Conservation (phyloP, 2,888 invertebrate species). For the Gastrophysa polygoni region DNA sequence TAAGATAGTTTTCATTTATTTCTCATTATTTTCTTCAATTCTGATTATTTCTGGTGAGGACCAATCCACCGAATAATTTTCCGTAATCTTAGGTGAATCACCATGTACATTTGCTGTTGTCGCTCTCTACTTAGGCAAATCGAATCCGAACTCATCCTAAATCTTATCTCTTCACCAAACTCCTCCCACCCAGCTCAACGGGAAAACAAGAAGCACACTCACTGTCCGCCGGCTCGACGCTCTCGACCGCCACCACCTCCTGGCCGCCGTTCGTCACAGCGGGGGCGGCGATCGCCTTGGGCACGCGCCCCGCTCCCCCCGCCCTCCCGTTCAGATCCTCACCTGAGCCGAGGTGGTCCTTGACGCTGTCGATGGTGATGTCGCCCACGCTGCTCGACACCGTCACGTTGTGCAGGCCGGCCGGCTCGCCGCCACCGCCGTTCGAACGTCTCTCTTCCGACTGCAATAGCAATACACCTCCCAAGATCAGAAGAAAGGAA, state of each 20-base stretch:
- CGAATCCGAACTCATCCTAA: no score
- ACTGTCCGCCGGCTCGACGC: conserved; percentile 57
- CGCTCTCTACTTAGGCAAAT: no score
- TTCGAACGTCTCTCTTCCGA: conserved; percentile 56
- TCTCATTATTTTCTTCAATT: no score
- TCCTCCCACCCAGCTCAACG: conserved; percentile 23
- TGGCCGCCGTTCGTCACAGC: conserved; percentile 14
- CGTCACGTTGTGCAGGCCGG: conserved; percentile 56
- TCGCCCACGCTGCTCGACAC: conserved; percentile 75
- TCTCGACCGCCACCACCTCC: conserved; percentile 31
- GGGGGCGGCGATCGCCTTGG: conserved; percentile 63
- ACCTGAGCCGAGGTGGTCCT: conserved; percentile 74
- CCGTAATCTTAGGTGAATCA: no score
- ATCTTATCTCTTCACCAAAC: conserved; percentile 15
- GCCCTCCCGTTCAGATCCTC: conserved; percentile 55
- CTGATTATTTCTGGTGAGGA: no score
- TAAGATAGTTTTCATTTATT: no score
- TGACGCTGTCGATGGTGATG: conserved; percentile 93
- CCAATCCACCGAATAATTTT: no score
- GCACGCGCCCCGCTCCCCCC: conserved; percentile 59
- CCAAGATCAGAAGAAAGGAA: no score
- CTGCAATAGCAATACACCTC: conserved; percentile 25
- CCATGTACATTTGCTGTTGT: no score
- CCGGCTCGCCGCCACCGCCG: conserved; percentile 46
- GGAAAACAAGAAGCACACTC: conserved; percentile 53